Percentiles rank a stretch among this genome's conserved stretches.
phyloP scores from a whole-genome alignment of 2,888 invertebrate genomes.

The Ornithoptera priamus region DNA sequence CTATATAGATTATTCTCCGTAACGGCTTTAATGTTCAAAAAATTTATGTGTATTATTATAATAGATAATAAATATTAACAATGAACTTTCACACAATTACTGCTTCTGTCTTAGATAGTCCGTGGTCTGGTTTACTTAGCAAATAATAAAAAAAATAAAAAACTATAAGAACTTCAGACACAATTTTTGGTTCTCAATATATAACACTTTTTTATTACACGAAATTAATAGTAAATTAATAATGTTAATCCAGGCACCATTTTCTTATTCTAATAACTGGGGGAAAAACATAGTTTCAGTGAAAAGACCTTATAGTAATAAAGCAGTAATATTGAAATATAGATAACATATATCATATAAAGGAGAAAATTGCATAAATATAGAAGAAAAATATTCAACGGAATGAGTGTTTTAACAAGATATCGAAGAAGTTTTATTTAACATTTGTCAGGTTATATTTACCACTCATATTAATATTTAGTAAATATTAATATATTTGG shows the following conservation, averaged over 20 bases:
- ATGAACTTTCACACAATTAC: not conserved
- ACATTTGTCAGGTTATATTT: not conserved
- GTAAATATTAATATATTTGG: not conserved
- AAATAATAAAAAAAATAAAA: constrained; percentile 32
- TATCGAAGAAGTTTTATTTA: not conserved
- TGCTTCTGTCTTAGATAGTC: constrained; percentile 3
- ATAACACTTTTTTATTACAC: constrained; percentile 28
- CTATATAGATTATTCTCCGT: constrained; percentile 33
- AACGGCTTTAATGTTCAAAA: constrained; percentile 28
- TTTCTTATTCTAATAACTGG: constrained; percentile 60
- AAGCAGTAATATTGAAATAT: not conserved
- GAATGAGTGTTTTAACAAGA: not conserved
- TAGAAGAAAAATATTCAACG: not conserved
- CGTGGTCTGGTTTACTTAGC: constrained; percentile 2
- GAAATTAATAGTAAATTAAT: constrained; percentile 36
- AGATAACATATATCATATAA: not conserved
- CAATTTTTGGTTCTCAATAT: constrained; percentile 14
- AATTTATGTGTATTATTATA: constrained; percentile 30
- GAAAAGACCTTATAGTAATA: constrained; percentile 15
- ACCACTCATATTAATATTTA: not conserved
- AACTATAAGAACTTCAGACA: constrained; percentile 30
- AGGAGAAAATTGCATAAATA: not conserved
- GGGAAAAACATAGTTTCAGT: constrained; percentile 11
- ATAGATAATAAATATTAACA: constrained; percentile 23
- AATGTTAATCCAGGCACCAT: constrained; percentile 66